Evolutionary conservation across 2,888 invertebrate genomes (phyloP), one percentile per base, ranked within the genome.

Genomic region (Cantharis flavilabris): DNA sequence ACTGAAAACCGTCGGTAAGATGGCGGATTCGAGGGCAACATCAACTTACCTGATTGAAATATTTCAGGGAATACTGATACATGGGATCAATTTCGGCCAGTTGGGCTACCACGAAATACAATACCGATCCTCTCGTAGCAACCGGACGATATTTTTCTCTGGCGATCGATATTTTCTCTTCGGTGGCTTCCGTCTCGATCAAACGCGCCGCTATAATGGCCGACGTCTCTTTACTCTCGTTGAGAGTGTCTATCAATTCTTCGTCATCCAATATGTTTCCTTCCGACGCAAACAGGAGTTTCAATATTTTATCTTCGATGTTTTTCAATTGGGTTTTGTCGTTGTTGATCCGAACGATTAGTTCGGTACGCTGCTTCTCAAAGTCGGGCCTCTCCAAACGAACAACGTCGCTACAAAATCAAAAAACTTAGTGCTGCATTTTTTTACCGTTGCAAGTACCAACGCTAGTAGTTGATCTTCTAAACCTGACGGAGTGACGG

Each of bases 191-290:
- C 0, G 97, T 94, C 85, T 97, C 96, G 80, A 94, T 92, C 69
- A 98, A 90, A 72, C 97, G 93, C n/a, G 96, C 94, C 75, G 94
- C 95, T 82, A 98, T 97, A 77, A 97, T 95, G 81, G 96, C 94
- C 0, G 97, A 96, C 0, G 97, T 96, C 92, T 97, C 96, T 89
- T 97, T 97, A 85, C 96, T 96, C 84, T 96, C 95, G 87, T 96
- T 96, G 11, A 97, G 90, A 0, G 97, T 96, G 85, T 97, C 95
- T 76, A 98, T 97, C 16, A 98, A 92, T 84, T 96, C 96, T 86
- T 98, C 98, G 85, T 98, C 97, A 86, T 98, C 98, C 64, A 98
- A 90, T 83, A 98, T 97, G 86, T 97, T 97, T 4, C 97, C 97
- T 79, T 96, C 93, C 0, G 96, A 94, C 69, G 94, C 91, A 84